phyloP scores from a whole-genome alignment of 1,140 invertebrate genomes.

The Marisa cornuarietis region DNA sequence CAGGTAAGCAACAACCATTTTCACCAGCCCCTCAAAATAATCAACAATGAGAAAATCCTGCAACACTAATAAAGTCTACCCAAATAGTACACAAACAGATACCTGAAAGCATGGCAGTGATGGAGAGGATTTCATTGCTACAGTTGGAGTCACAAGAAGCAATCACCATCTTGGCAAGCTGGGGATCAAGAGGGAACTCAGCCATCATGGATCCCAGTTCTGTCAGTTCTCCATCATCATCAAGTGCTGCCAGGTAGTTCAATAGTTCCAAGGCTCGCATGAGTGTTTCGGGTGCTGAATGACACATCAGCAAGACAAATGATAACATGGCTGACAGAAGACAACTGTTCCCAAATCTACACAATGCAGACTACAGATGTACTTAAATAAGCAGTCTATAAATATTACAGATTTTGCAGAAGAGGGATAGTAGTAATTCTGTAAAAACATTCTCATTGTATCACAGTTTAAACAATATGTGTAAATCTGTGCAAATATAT shows the following conservation, averaged over 20 bases:
- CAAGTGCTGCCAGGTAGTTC: conserved; percentile 95
- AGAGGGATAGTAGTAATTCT: too few species aligned
- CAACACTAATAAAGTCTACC: not conserved
- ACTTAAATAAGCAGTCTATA: too few species aligned
- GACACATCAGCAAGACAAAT: not conserved
- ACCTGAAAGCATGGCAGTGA: conserved; percentile 99
- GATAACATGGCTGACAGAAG: not conserved
- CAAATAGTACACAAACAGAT: conserved; percentile 43
- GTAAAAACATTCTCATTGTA: not conserved
- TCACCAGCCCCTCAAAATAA: not conserved
- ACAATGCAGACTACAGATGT: not conserved
- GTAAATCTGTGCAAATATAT: too few species aligned
- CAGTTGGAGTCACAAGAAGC: conserved; percentile 95
- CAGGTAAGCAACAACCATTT: too few species aligned
- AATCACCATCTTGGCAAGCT: conserved; percentile 98
- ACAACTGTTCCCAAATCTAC: not conserved
- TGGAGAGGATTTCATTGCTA: conserved; percentile 98
- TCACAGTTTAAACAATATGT: not conserved
- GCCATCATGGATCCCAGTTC: conserved; percentile 89
- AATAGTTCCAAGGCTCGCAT: conserved; percentile 98
- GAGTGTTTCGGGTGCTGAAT: conserved; percentile 94
- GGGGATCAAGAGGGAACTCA: conserved; percentile 98
- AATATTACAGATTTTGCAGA: too few species aligned
- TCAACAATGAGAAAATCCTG: not conserved
- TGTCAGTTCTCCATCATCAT: conserved; percentile 81